Conservation (phyloP, 2,797 vertebrate genomes). For the Champsocephalus esox region DNA sequence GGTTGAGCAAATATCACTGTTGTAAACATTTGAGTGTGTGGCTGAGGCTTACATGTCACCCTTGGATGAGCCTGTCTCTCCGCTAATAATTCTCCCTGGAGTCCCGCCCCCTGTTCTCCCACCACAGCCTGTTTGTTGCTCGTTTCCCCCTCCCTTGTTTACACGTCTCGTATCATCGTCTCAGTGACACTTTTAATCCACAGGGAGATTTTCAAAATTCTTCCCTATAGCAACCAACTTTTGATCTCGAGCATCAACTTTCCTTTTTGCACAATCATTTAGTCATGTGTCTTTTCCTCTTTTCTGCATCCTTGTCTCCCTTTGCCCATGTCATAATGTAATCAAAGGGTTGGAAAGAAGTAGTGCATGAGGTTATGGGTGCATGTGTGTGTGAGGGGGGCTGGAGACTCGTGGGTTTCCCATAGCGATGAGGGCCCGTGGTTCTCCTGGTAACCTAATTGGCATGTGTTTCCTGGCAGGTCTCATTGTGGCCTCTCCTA, state of each 20-base stretch:
- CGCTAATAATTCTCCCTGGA: slow-evolving; percentile 69
- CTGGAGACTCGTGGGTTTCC: slow-evolving; percentile 85
- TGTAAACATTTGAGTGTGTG: slow-evolving; percentile 78
- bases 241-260: slow-evolving; percentile 23
- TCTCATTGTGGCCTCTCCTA: slow-evolving; percentile 98
- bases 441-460: slow-evolving; percentile 96
- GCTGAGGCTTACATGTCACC: slow-evolving; percentile 78
- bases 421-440: slow-evolving; percentile 95
- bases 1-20: slow-evolving; percentile 73
- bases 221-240: slow-evolving; percentile 40
- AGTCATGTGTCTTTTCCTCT: slow-evolving; percentile 34
- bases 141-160: slow-evolving; percentile 6
- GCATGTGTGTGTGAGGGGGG: slow-evolving; percentile 13
- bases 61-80: slow-evolving; percentile 78
- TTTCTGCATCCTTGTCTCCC: slow-evolving; percentile 16
- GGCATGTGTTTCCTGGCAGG: slow-evolving; percentile 98
- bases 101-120: slow-evolving; percentile 56
- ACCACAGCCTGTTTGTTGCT: slow-evolving; percentile 23
- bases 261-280: slow-evolving; percentile 33
- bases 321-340: slow-evolving; percentile 67
- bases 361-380: slow-evolving; percentile 43
- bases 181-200: slow-evolving; percentile 39
- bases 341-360: slow-evolving; percentile 64
- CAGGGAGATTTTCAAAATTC: slow-evolving; percentile 32
- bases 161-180: slow-evolving; percentile 21